Base-by-base conservation (phyloP, 2,113 vertebrate genomes). In the Triplophysa dalaica region DNA sequence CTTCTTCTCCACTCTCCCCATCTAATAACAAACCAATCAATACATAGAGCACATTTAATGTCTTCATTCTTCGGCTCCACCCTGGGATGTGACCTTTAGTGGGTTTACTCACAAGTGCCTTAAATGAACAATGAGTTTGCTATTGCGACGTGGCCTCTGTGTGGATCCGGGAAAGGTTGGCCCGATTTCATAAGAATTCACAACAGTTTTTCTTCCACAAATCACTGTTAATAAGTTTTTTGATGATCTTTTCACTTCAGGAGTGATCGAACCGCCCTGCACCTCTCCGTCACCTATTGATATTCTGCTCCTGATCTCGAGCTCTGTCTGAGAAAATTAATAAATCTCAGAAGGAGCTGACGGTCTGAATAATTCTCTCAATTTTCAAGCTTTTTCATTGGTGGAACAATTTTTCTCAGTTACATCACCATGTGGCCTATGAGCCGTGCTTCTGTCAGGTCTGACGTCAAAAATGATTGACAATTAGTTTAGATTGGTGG, bases 21-120 rank as follows among this genome's bases (percentile, higher is more conserved):
- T 72, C 86, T 85, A 85, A 87, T 87, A 87, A 85, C 85, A 83
- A 82, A 85, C 78, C 86, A 83, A 85, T 87, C 86, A 79, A 87
- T 87, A 85, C 70, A 64, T 79, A 63, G 82, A 70, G 77, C 78
- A 69, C 69, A 84, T 79, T 63, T 82, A 82, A 81, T 82, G 79
- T 79, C 82, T 81, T 84, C 67, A 52, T 60, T 54, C 66, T 22
- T 19, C 63, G 43, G 54, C n/a, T 33, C 70, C 58, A 29, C 45
- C 77, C 50, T 7, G 78, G 82, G 77, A 70, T 33, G 17, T 38
- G 80, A 87, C 86, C 86, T 87, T 84, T 84, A n/a, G 13, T 26
- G 29, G 33, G 21, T 19, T 76, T 56, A 64, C 52, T 72, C 73
- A 45, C 70, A 74, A 75, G 78, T 60, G 60, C 74, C 60, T 58